Percentiles rank a stretch among this genome's conserved stretches.
phyloP scores from a whole-genome alignment of 1,140 invertebrate species.

The Lethrus apterus region DNA sequence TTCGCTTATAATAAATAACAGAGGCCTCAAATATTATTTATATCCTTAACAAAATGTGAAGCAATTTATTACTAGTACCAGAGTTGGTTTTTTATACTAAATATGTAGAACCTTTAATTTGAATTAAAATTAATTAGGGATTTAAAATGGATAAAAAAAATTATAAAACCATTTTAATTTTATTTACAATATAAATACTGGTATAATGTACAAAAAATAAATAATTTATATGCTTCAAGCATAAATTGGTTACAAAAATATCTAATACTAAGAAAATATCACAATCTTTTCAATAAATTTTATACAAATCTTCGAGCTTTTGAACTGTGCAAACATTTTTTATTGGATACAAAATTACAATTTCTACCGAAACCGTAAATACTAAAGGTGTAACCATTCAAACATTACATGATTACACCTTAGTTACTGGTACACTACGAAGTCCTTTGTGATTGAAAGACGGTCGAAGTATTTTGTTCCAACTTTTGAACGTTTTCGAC shows the following conservation, averaged over 20 bases:
- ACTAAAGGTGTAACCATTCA: background rate
- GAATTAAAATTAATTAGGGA: background rate
- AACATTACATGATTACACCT: conserved; percentile 18
- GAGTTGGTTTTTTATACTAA: no score
- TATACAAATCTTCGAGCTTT: conserved; percentile 5
- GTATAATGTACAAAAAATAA: conserved; percentile 12
- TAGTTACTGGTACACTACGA: conserved; percentile 31
- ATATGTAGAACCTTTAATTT: no score
- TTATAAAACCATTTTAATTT: conserved; percentile 4
- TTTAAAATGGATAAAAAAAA: background rate
- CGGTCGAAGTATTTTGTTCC: conserved; percentile 29
- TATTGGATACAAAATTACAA: conserved; percentile 8
- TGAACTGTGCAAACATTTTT: background rate
- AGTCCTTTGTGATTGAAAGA: conserved; percentile 24
- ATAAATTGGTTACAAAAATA: conserved; percentile 10
- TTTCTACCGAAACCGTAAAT: no score
- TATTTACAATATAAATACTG: conserved; percentile 12
- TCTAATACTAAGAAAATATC: conserved; percentile 11
- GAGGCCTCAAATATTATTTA: no score
- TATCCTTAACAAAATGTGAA: no score
- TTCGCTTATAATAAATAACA: no score
- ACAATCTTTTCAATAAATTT: conserved; percentile 10
- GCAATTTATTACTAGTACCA: no score
- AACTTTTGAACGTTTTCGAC: conserved; percentile 33
- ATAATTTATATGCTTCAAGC: conserved; percentile 13